Conservation (phyloP, 2,888 invertebrate species). For the Lumbricus terrestris region DNA sequence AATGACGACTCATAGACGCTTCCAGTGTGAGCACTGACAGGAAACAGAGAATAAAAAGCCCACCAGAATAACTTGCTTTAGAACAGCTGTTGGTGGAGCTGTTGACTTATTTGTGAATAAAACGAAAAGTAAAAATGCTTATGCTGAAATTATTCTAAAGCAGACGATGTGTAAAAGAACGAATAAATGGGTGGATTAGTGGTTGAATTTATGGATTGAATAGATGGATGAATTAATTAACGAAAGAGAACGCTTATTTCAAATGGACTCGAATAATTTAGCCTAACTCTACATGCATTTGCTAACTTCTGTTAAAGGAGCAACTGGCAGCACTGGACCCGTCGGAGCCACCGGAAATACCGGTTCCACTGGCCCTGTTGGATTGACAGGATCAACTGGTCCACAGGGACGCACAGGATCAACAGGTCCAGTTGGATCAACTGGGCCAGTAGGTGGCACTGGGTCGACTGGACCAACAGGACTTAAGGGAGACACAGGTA, state of each 20-base stretch:
- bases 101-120: too few relatives aligned
- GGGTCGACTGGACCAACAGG: slow-evolving; percentile 22
- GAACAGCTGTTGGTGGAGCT: not conserved
- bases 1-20: too few relatives aligned
- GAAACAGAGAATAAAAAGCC: too few relatives aligned
- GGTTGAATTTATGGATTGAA: too few relatives aligned
- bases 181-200: not conserved
- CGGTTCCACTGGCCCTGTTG: slow-evolving; percentile 15
- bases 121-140: not conserved
- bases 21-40: too few relatives aligned
- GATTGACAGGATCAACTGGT: slow-evolving; percentile 21
- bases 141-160: not conserved
- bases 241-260: too few relatives aligned
- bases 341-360: not conserved
- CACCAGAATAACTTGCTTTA: not conserved
- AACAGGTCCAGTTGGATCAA: slow-evolving; percentile 7
- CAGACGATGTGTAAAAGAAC: not conserved
- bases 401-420: slow-evolving; percentile 18
- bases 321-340: slow-evolving; percentile 20
- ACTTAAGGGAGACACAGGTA: slow-evolving; percentile 17
- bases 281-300: not conserved
- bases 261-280: not conserved
- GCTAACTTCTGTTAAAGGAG: not conserved
- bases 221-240: too few relatives aligned
- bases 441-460: not conserved